Evolutionary conservation across 2,113 vertebrate genomes (phyloP).

Genomic region (Sardina pilchardus): DNA sequence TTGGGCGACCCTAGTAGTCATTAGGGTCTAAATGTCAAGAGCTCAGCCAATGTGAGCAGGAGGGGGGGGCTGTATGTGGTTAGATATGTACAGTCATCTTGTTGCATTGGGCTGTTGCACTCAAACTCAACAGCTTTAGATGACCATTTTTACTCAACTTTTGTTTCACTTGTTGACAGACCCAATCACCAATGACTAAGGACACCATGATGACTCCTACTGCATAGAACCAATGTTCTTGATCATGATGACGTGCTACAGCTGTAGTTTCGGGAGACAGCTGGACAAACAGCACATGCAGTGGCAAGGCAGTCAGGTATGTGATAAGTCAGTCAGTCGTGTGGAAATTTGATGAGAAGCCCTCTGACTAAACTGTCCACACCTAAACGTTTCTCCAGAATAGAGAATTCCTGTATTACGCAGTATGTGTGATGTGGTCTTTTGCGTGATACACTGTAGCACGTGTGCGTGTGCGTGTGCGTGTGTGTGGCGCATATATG

Average conservation of each 20-base stretch:
- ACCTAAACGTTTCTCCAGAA: no score
- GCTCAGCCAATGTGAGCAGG: background rate
- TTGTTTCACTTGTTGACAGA: background rate
- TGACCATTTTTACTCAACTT: background rate
- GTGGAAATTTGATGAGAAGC: no score
- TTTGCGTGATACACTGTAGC: background rate
- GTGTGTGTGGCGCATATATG: background rate
- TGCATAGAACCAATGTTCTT: no score
- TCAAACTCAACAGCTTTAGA: background rate
- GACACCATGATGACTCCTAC: background rate
- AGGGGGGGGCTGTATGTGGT: background rate
- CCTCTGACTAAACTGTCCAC: no score
- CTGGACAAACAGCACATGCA: no score
- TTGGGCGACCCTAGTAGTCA: background rate
- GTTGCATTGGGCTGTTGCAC: background rate
- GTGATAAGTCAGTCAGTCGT: no score
- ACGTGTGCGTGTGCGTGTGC: no score
- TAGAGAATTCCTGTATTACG: no score
- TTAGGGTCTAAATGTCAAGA: slow-evolving; percentile 15
- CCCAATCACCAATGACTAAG: background rate
- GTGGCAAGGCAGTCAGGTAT: no score
- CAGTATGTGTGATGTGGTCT: no score
- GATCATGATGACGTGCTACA: no score
- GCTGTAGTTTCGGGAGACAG: no score
- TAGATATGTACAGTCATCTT: background rate